These are phyloP conservation scores for Sialis lutaria DNA, from an alignment of 2,888 invertebrate genomes.

Conservation along the genomic window DNA sequence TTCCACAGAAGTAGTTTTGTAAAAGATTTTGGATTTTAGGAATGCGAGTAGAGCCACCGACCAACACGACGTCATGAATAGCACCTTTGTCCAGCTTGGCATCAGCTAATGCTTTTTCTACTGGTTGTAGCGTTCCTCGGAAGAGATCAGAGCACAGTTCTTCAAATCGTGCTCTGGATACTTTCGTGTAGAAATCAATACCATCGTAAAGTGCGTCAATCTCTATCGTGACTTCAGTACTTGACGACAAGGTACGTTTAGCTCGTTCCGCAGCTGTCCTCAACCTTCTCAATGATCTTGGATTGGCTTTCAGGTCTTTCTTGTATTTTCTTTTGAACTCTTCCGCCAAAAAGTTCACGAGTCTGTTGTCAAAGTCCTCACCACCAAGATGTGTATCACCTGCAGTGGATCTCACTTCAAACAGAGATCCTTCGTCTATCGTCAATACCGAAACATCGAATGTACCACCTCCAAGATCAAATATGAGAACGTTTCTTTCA, in stretches of 20 bases:
- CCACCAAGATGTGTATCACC: conserved; percentile 32
- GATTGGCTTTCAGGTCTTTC: conserved; percentile 47
- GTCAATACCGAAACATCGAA: conserved; percentile 53
- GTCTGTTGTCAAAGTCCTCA: conserved; percentile 34
- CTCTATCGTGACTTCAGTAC: conserved; percentile 57
- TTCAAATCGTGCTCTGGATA: conserved; percentile 61
- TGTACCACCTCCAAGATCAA: conserved; percentile 37
- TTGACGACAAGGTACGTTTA: conserved; percentile 58
- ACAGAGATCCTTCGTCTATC: conserved; percentile 38
- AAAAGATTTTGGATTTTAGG: conserved; percentile 61
- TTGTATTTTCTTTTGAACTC: conserved; percentile 56
- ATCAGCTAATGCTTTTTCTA: conserved; percentile 55
- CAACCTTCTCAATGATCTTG: conserved; percentile 47
- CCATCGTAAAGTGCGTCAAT: conserved; percentile 64
- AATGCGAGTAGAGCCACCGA: conserved; percentile 66
- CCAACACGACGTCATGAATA: conserved; percentile 65
- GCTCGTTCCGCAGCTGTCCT: conserved; percentile 63
- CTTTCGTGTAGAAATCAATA: conserved; percentile 51
- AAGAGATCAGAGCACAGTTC: conserved; percentile 56
- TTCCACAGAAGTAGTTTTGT: conserved; percentile 55
- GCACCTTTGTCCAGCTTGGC: conserved; percentile 60
- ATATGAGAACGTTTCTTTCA: conserved; percentile 30
- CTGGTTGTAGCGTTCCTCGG: conserved; percentile 50
- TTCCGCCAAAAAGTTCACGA: conserved; percentile 47
- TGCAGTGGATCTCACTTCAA: conserved; percentile 35